Evolutionary conservation across 2,888 invertebrate genomes (phyloP), one percentile per base, ranked within the genome.

Genomic region (Drosophila neotestacea): DNA sequence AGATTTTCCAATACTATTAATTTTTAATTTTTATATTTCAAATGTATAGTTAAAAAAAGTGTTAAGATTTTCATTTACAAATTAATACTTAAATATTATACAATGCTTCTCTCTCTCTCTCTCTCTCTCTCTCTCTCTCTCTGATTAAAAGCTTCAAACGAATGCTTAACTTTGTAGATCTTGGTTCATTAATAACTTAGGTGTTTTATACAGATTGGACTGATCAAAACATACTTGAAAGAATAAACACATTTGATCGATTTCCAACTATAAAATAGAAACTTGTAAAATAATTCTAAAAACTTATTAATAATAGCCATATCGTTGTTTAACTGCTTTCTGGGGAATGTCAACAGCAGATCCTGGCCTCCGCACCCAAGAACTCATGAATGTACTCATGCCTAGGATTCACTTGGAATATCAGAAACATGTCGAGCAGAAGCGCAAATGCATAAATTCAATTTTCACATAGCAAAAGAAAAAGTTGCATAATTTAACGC

Each of bases 361-460:
- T 39, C 48, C 50, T 58, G 51, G 3, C 13, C 13, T 22, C 5
- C 10, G 46, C 56, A 27, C 36, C 42, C 39, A 32, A 16, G 27
- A 39, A 47, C 39, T 30, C 44, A 22, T 13, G 16, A 34, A 4
- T 16, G 39, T 0, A 2, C 22, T 22, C 22, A 11, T 34, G 6
- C 16, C 32, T 22, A 2, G 30, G n/a, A 16, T 7, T 46, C 27
- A 13, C 9, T 13, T 13, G 32, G 27, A 22, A 36, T 42, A 51
- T 47, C 58, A 6, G 59, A 46, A 62, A 56, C 46, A 63, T 55
- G 56, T 52, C 41, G 51, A 38, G n/a, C 70, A 56, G 55, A 10
- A 70, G 64, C 65, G 47, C 70, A 77, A 82, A 83, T 84, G 88
- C 83, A 84, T 84, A 84, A 88, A 84, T 84, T 84, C 88, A 85